phyloP scores from a whole-genome alignment of 2,797 vertebrate species.

The Diceros bicornis region DNA sequence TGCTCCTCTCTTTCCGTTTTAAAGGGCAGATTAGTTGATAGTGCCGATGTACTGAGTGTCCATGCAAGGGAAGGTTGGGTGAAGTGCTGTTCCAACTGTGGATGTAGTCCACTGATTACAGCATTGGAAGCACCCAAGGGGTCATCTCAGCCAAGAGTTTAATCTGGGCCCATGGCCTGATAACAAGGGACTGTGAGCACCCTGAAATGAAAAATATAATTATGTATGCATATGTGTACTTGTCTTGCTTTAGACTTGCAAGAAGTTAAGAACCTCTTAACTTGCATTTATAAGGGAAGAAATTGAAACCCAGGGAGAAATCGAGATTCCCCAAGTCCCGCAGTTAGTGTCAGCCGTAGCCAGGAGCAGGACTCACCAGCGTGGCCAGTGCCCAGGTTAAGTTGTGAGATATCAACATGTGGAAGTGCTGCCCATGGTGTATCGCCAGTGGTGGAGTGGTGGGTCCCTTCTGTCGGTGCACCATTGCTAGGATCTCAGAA shows the following conservation, averaged over 20 bases:
- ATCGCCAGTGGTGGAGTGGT: background rate
- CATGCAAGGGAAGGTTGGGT: rapidly evolving
- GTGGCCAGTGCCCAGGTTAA: rapidly evolving
- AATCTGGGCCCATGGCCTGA: background rate
- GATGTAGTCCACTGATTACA: rapidly evolving
- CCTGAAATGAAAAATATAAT: background rate
- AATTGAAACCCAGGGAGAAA: background rate
- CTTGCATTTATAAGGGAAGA: background rate
- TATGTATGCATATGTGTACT: background rate
- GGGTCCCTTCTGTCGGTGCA: background rate
- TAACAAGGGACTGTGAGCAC: too few species aligned
- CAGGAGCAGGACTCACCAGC: background rate
- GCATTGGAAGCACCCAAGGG: background rate
- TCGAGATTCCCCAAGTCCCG: background rate
- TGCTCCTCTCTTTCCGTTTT: background rate
- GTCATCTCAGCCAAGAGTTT: background rate
- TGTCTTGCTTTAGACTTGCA: background rate
- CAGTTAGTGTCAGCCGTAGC: background rate
- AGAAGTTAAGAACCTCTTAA: background rate
- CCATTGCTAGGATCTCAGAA: background rate
- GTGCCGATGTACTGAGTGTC: background rate
- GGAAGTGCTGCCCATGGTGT: rapidly evolving
- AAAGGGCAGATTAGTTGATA: background rate
- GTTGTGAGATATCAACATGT: rapidly evolving
- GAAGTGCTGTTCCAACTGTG: rapidly evolving